phyloP scores from a whole-genome alignment of 1,140 invertebrate genomes.

The Tigriopus japonicus region DNA sequence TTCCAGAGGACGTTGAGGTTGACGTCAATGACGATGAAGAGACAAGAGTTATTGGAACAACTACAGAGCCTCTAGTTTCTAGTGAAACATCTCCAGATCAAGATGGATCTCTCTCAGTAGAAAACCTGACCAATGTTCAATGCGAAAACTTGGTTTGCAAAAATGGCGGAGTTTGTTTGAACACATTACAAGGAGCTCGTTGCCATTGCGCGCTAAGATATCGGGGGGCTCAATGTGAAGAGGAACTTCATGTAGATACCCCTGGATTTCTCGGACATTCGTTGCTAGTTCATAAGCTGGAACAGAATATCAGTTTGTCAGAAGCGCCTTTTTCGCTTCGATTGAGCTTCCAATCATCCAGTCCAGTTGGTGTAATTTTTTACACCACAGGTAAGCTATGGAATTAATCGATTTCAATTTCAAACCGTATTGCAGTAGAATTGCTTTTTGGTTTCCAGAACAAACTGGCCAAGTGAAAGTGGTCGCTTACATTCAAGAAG shows the following conservation, averaged over 20 bases:
- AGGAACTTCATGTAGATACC: constrained; percentile 53
- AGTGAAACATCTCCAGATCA: no score
- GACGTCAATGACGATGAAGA: no score
- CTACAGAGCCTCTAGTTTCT: no score
- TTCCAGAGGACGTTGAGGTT: no score
- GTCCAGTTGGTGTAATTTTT: background rate
- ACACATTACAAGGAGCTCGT: constrained; percentile 74
- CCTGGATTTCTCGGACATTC: constrained; percentile 17
- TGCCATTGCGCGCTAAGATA: constrained; percentile 73
- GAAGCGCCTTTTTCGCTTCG: background rate
- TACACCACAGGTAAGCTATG: background rate
- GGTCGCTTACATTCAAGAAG: background rate
- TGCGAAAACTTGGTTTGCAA: no score
- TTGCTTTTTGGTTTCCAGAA: no score
- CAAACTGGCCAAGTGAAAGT: background rate
- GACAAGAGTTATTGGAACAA: no score
- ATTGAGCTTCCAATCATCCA: background rate
- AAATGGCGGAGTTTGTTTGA: constrained; percentile 70
- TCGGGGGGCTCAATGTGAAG: constrained; percentile 71
- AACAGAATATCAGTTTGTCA: background rate
- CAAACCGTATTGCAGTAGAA: no score
- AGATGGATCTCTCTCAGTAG: no score
- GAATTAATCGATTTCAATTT: no score
- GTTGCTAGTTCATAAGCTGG: constrained; percentile 15
- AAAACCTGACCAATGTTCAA: no score